phyloP scores from a whole-genome alignment of 2,797 vertebrate species.

The Sebastes reedi region DNA sequence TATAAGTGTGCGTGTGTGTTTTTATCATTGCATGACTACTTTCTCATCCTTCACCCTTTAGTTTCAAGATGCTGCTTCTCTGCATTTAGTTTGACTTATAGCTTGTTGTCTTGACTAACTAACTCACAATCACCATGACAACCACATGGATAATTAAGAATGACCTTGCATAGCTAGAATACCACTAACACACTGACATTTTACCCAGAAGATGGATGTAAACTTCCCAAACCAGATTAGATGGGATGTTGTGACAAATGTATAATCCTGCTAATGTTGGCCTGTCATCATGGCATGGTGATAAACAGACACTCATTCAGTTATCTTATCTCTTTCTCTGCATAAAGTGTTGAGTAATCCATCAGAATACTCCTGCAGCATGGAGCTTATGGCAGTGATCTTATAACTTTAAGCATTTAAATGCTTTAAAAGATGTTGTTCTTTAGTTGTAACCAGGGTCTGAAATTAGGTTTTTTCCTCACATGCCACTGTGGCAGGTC shows the following conservation, averaged over 20 bases:
- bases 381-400: neutral
- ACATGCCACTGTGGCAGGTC: too few relatives aligned
- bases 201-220: neutral
- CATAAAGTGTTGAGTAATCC: slow-evolving; percentile 12
- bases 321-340: slow-evolving; percentile 15
- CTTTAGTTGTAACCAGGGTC: neutral
- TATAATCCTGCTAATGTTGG: slow-evolving; percentile 37
- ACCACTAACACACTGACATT: slow-evolving; percentile 1
- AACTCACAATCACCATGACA: slow-evolving; percentile 26
- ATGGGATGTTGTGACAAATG: slow-evolving; percentile 33
- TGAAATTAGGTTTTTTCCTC: too few relatives aligned
- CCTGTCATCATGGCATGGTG: slow-evolving; percentile 13
- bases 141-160: neutral
- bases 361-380: neutral
- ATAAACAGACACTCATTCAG: slow-evolving; percentile 10
- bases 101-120: slow-evolving; percentile 34
- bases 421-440: neutral
- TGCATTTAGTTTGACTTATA: slow-evolving; percentile 28
- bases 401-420: neutral
- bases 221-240: slow-evolving; percentile 23
- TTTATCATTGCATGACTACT: slow-evolving; percentile 55
- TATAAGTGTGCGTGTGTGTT: neutral
- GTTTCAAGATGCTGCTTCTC: slow-evolving; percentile 15
- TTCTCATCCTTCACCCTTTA: slow-evolving; percentile 7
- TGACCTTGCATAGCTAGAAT: neutral